These are phyloP conservation scores for Zaprionus africanus DNA, from an alignment of 1,140 invertebrate species.

Conservation along the genomic window DNA sequence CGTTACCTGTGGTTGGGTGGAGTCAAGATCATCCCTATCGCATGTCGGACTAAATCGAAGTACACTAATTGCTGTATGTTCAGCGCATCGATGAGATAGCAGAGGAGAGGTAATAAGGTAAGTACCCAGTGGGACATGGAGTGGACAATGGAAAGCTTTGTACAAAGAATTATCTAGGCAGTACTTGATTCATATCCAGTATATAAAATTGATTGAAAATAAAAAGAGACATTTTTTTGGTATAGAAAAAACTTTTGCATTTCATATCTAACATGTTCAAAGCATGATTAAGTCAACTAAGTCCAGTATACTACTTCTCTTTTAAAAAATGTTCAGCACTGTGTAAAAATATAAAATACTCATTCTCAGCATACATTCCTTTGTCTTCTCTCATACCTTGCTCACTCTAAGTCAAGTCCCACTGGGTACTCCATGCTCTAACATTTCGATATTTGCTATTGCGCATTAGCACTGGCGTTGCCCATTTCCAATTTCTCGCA, in stretches of 20 bases:
- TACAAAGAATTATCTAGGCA: neutral
- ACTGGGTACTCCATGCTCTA: neutral
- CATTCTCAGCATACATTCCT: neutral
- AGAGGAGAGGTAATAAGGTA: neutral
- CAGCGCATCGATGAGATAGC: conserved; percentile 21
- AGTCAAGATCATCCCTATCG: conserved; percentile 6
- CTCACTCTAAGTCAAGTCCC: neutral
- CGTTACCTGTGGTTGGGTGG: conserved; percentile 7
- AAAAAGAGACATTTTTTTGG: too few species aligned
- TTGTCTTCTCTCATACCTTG: neutral
- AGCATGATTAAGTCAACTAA: too few species aligned
- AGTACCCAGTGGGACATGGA: neutral
- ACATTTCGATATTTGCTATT: conserved; percentile 45
- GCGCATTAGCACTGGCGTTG: conserved; percentile 49
- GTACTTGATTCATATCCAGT: too few species aligned
- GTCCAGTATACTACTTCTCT: neutral
- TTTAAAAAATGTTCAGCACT: neutral
- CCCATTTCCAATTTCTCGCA: conserved; percentile 47
- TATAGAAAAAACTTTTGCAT: too few species aligned
- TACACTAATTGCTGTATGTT: conserved; percentile 51
- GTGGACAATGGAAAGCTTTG: neutral
- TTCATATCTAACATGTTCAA: too few species aligned
- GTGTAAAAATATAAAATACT: neutral
- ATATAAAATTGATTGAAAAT: too few species aligned
- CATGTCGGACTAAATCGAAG: conserved; percentile 19